Base-by-base conservation (phyloP, 1,140 invertebrate species). In the Adoxophyes honmai region DNA sequence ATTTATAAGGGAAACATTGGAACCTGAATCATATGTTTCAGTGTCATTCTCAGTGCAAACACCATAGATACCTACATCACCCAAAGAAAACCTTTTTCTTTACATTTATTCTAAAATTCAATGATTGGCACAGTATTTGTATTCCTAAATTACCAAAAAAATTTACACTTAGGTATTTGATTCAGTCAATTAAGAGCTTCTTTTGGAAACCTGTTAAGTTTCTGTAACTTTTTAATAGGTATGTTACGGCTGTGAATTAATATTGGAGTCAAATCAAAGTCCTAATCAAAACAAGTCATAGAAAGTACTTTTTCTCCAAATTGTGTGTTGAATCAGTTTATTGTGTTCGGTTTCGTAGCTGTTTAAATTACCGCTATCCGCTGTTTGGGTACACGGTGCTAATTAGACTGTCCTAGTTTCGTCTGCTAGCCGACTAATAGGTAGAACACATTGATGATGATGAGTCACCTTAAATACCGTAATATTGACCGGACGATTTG, bases 201-300 rank as follows among this genome's bases (percentile, higher is more conserved):
- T n/a, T n/a, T n/a, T n/a, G n/a, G n/a, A n/a, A n/a, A n/a, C n/a
- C n/a, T n/a, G n/a, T n/a, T n/a, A n/a, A n/a, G 2, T 21, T 7
- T 44, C 6, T 44, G 11, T 44, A n/a, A 18, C 18, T 48, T 11
- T 48, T 59, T 78, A 78, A 73, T 77, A 66, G 66, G 72, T 77
- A 66, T 68, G 72, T 75, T 74, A 68, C 68, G 75, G 71, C 75
- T 78, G 75, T 76, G 73, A 78, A 56, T 28, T 13, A 55, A 59
- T 54, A 21, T 36, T 34, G 9, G 37, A 18, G 33, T 37, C 9
- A 5, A 15, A 21, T 33, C 35, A 28, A 21, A 14, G 16, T 48
- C 0, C n/a, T 9, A 13, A 16, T 16, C 42, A 11, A 38, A 38
- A 38, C 6, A 37, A n/a, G n/a, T n/a, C n/a, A n/a, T n/a, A n/a